Evolutionary conservation across 2,113 vertebrate species (phyloP).

Genomic region (Dicaeum eximium): DNA sequence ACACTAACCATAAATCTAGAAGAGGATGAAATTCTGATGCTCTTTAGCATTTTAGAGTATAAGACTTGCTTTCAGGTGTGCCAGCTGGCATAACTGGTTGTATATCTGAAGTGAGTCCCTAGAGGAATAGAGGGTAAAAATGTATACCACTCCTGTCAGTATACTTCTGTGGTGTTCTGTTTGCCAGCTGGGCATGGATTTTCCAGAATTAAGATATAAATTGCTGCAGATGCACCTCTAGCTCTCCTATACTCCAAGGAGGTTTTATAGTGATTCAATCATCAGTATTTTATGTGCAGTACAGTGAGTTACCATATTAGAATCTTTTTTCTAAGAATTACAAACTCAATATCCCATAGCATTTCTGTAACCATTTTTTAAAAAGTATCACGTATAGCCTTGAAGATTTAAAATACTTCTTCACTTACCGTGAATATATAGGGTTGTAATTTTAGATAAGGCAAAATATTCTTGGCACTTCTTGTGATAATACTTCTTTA

Average conservation of each 20-base stretch:
- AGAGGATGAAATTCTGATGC: background rate
- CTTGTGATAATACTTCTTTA: background rate
- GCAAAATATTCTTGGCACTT: background rate
- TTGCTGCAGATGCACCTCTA: background rate
- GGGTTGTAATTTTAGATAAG: conserved; percentile 26
- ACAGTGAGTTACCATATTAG: background rate
- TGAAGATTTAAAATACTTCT: background rate
- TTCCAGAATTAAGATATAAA: background rate
- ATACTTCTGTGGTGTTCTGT: background rate
- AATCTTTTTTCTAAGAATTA: background rate
- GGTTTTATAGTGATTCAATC: background rate
- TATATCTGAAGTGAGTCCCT: background rate
- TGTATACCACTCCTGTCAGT: background rate
- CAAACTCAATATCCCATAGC: background rate
- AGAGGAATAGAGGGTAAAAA: background rate
- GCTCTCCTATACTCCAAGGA: background rate
- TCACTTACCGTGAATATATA: background rate
- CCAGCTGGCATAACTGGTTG: background rate
- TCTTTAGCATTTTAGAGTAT: background rate
- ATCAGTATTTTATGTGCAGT: background rate
- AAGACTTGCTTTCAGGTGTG: background rate
- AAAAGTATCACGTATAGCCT: background rate
- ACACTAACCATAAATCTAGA: background rate
- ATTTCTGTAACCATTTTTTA: background rate
- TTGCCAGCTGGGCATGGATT: background rate